These are phyloP conservation scores for Thalassophryne amazonica DNA, from an alignment of 2,797 vertebrate species.

Conservation along the genomic window DNA sequence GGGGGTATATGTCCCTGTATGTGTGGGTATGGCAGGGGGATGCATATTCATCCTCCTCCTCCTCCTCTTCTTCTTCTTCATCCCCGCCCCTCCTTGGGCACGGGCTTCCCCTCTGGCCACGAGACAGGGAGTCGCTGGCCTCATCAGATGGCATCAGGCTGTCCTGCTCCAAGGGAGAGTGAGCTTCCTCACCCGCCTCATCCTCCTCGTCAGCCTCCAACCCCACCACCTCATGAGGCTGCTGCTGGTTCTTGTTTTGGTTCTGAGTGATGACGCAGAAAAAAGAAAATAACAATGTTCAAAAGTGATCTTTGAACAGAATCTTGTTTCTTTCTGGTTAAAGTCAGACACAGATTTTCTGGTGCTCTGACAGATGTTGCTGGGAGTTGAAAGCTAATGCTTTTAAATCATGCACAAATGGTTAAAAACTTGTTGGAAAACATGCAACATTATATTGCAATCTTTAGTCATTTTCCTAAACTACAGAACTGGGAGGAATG, in stretches of 20 bases:
- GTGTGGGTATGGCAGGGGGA: slow-evolving; percentile 75
- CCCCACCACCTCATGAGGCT: slow-evolving; percentile 56
- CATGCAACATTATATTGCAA: no score
- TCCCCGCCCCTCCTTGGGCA: slow-evolving; percentile 81
- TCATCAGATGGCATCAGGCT: slow-evolving; percentile 95
- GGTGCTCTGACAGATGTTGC: no score
- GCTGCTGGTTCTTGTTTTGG: slow-evolving; percentile 87
- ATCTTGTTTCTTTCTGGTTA: no score
- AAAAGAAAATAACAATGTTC: background rate
- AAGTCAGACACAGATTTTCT: slow-evolving; percentile 7
- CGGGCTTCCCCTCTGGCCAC: slow-evolving; percentile 82
- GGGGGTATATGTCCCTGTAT: slow-evolving; percentile 90
- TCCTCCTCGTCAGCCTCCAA: slow-evolving; percentile 61
- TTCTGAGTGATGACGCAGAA: slow-evolving; percentile 27
- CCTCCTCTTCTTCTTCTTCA: slow-evolving; percentile 67
- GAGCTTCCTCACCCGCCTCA: slow-evolving; percentile 79
- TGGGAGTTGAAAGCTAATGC: no score
- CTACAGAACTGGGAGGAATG: no score
- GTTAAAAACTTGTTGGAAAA: no score
- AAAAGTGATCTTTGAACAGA: slow-evolving; percentile 9
- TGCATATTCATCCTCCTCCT: slow-evolving; percentile 69
- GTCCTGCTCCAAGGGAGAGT: slow-evolving; percentile 91
- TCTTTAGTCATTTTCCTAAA: no score
- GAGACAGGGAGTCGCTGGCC: slow-evolving; percentile 87
- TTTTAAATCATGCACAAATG: no score